These are phyloP conservation scores for Cyrtonyx montezumae DNA, from an alignment of 2,113 vertebrate species.

Conservation along the genomic window DNA sequence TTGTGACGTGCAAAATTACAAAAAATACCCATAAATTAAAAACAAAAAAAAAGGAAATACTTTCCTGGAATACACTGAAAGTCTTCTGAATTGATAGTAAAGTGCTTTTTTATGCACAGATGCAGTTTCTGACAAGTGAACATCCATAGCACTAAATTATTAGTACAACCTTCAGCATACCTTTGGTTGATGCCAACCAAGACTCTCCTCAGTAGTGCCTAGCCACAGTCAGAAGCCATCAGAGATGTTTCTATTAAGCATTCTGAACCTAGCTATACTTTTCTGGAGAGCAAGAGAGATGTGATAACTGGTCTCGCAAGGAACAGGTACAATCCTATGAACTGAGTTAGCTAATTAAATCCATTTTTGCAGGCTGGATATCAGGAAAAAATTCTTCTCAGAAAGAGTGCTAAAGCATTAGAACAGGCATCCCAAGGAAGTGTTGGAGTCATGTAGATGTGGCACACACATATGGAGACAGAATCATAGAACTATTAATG, in stretches of 20 bases:
- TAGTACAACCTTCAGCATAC: background rate
- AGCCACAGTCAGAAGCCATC: background rate
- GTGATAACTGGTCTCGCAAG: background rate
- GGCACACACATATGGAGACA: too few species aligned
- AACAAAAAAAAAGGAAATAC: background rate
- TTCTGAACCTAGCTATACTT: background rate
- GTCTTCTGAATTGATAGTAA: background rate
- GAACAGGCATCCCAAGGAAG: too few species aligned
- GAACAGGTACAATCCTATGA: background rate
- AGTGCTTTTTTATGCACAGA: background rate
- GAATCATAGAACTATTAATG: too few species aligned
- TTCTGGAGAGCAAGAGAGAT: background rate
- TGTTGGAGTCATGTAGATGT: too few species aligned
- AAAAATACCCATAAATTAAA: too few species aligned
- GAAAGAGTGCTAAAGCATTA: too few species aligned
- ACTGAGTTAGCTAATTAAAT: background rate
- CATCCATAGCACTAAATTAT: background rate
- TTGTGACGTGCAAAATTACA: background rate
- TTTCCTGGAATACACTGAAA: background rate
- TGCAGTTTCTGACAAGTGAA: background rate
- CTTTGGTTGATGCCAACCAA: background rate
- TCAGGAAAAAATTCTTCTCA: too few species aligned
- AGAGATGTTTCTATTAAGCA: background rate
- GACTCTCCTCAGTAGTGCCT: background rate
- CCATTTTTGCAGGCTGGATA: background rate